phyloP scores from a whole-genome alignment of 2,113 vertebrate species.

The Sebastes fasciatus region DNA sequence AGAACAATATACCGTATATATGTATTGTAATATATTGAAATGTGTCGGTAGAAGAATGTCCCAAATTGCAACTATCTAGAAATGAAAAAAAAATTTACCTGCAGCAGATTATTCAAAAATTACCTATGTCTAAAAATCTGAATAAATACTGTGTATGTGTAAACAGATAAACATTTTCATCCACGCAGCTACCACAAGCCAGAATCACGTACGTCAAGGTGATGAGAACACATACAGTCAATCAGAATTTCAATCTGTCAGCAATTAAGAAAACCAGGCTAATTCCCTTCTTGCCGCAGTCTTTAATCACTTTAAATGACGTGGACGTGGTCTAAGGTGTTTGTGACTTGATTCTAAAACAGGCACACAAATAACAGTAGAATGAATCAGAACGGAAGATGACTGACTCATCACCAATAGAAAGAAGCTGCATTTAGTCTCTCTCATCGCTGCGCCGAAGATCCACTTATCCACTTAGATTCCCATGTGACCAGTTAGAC shows the following conservation, averaged over 20 bases:
- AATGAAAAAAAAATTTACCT: neutral
- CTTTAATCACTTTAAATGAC: neutral
- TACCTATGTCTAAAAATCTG: neutral
- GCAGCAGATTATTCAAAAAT: neutral
- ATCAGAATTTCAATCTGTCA: neutral
- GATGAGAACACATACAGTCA: neutral
- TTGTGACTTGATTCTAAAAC: neutral
- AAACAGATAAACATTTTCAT: neutral
- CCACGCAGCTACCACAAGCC: neutral
- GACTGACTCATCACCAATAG: neutral
- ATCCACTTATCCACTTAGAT: neutral
- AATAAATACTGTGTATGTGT: neutral
- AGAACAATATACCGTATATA: too few species aligned
- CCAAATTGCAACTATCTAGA: neutral
- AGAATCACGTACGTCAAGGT: neutral
- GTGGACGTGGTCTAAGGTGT: neutral
- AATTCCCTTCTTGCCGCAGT: neutral
- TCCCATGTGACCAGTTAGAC: conserved; percentile 59
- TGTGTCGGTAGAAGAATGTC: neutral
- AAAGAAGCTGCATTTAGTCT: neutral
- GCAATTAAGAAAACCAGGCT: neutral
- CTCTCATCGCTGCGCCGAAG: neutral
- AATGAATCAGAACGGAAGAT: neutral
- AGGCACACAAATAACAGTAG: neutral
- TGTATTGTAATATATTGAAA: neutral